Evolutionary conservation across 1,140 invertebrate genomes (phyloP).

Genomic region (Platyscapa corneri): DNA sequence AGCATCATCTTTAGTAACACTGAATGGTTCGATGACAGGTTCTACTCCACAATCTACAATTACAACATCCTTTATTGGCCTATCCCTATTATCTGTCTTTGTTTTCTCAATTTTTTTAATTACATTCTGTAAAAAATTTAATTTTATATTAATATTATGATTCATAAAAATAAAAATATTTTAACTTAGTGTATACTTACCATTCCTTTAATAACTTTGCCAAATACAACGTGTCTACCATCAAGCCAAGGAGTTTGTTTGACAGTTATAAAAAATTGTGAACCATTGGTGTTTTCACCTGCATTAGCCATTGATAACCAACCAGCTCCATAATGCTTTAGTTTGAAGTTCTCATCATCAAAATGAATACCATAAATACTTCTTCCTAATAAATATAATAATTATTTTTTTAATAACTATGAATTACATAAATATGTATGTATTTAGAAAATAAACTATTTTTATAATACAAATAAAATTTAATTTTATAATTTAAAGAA

Average conservation of each 20-base stretch:
- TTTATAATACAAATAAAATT: background rate
- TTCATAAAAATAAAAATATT: background rate
- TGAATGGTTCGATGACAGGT: constrained; percentile 83
- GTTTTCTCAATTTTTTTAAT: constrained; percentile 89
- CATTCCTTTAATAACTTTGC: constrained; percentile 94
- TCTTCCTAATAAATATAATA: constrained; percentile 76
- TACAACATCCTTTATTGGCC: constrained; percentile 85
- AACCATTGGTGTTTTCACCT: constrained; percentile 97
- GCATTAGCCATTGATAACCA: constrained; percentile 98
- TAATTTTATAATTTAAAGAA: background rate
- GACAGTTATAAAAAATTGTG: constrained; percentile 98
- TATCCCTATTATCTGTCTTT: constrained; percentile 84
- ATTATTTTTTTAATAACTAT: background rate
- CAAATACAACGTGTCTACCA: constrained; percentile 97
- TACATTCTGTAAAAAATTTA: constrained; percentile 80
- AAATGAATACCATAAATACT: constrained; percentile 97
- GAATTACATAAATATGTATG: background rate
- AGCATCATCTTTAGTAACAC: constrained; percentile 88
- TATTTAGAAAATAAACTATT: background rate
- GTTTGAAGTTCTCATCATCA: constrained; percentile 97
- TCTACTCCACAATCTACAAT: constrained; percentile 85
- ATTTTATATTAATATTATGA: constrained; percentile 21
- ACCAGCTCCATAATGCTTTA: constrained; percentile 97
- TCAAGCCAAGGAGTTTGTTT: constrained; percentile 96
- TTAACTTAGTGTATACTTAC: constrained; percentile 72